Evolutionary conservation across 2,797 vertebrate genomes (phyloP), one percentile per base, ranked within the genome.

Genomic region (Allobates femoralis): DNA sequence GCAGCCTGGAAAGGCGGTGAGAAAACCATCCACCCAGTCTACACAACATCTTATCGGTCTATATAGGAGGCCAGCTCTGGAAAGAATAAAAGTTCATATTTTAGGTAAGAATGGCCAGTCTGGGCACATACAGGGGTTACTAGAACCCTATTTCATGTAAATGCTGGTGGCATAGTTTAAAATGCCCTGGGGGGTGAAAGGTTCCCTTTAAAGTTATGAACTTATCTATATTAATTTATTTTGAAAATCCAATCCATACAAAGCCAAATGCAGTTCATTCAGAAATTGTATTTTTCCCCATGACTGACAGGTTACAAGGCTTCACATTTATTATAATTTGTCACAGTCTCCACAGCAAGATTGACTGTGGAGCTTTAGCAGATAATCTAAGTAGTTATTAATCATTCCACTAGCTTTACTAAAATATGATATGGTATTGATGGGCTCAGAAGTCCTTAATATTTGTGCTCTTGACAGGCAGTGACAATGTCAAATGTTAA

Each of bases 321-420:
- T 78, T 78, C 53, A 78, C 30, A 78, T 78, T 56, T 56, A 78
- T 78, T 56, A 78, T 74, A 41, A 78, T 78, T 78, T 78, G 51
- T 23, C 51, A 78, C 28, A 55, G 75, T 58, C 75, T 78, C 75
- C 56, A 4, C 5, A 77, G 74, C 74, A 55, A 76, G 51, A 77
- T 77, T 78, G 75, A 34, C 75, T 78, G 75, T 32, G 34, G n/a
- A 78, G 75, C 51, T 78, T 55, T 23, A 78, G 53, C 28, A 34
- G 51, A 78, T 78, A 78, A 78, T 78, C 75, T 78, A 56, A 55
- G 75, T 77, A 56, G 75, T 78, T 78, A 34, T 55, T 78, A 78
- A 77, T 77, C 74, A 77, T 56, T 5, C 75, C 51, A 58, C 50
- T 5, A 10, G 28, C 53, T 56, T 78, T 37, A 56, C 51, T 56